Evolutionary conservation across 2,113 vertebrate species (phyloP).

Genomic region (Prionailurus bengalensis): DNA sequence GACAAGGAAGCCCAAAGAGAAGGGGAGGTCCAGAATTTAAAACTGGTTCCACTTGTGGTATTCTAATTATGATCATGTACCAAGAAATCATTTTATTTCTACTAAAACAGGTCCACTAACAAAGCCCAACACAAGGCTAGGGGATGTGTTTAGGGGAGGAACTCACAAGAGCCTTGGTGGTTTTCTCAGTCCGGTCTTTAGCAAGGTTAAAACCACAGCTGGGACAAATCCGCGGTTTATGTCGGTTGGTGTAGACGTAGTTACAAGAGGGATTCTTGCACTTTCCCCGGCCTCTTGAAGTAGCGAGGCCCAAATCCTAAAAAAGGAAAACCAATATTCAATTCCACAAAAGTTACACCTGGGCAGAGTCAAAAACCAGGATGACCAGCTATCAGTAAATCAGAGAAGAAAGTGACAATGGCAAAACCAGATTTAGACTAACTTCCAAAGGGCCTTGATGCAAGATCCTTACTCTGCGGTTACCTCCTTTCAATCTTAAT

Average conservation of each 20-base stretch:
- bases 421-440: constrained; percentile 11
- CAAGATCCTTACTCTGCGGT: background rate
- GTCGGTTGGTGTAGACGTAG: constrained; percentile 97
- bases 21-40: background rate
- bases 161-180: constrained; percentile 88
- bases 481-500: background rate
- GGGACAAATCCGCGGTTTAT: constrained; percentile 96
- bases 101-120: background rate
- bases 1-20: background rate
- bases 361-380: constrained; percentile 20
- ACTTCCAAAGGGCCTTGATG: constrained; percentile 23
- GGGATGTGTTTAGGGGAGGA: background rate
- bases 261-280: constrained; percentile 97
- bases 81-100: constrained; percentile 26
- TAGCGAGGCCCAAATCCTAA: constrained; percentile 97
- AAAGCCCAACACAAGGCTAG: background rate
- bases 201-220: constrained; percentile 95
- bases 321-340: constrained; percentile 51
- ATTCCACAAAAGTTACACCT: constrained; percentile 31
- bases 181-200: constrained; percentile 92
- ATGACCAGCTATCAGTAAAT: background rate
- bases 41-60: background rate
- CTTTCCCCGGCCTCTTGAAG: constrained; percentile 95
- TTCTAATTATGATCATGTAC: background rate
- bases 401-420: background rate